Conservation (phyloP, 2,888 invertebrate species). For the Microplitis manilae region DNA sequence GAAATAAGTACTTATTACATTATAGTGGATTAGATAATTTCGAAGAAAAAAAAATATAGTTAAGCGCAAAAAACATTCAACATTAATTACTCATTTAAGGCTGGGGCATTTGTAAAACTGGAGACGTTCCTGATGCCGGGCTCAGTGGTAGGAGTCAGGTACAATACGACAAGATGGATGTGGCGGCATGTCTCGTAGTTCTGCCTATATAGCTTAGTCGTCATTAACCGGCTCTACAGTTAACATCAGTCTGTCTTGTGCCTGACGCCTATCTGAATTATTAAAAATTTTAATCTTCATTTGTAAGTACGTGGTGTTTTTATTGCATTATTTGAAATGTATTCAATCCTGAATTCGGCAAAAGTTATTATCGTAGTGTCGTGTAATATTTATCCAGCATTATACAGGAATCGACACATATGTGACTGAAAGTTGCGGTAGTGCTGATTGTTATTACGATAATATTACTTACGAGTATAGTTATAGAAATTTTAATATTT, state of each 20-base stretch:
- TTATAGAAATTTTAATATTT: neutral
- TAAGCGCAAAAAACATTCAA: neutral
- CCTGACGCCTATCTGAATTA: slow-evolving; percentile 39
- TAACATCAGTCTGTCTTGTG: slow-evolving; percentile 51
- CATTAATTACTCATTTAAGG: neutral
- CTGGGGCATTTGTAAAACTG: neutral
- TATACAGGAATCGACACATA: slow-evolving; percentile 19
- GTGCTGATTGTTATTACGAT: slow-evolving; percentile 21
- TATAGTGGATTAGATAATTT: too few species aligned
- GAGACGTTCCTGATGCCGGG: slow-evolving; percentile 55
- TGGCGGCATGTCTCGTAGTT: slow-evolving; percentile 50
- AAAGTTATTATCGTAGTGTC: slow-evolving; percentile 29
- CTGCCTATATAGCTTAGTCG: slow-evolving; percentile 60
- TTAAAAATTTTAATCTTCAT: neutral
- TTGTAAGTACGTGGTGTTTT: neutral
- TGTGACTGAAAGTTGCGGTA: slow-evolving; percentile 23
- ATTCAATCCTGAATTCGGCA: slow-evolving; percentile 31
- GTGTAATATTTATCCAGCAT: slow-evolving; percentile 34
- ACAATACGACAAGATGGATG: slow-evolving; percentile 63
- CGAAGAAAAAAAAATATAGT: neutral
- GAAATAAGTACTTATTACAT: too few species aligned
- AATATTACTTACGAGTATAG: slow-evolving; percentile 2
- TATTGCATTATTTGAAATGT: slow-evolving; percentile 31
- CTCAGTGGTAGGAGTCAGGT: slow-evolving; percentile 54
- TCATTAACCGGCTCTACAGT: slow-evolving; percentile 64